phyloP scores from a whole-genome alignment of 2,888 invertebrate genomes.

The Azorinus chamasolen region DNA sequence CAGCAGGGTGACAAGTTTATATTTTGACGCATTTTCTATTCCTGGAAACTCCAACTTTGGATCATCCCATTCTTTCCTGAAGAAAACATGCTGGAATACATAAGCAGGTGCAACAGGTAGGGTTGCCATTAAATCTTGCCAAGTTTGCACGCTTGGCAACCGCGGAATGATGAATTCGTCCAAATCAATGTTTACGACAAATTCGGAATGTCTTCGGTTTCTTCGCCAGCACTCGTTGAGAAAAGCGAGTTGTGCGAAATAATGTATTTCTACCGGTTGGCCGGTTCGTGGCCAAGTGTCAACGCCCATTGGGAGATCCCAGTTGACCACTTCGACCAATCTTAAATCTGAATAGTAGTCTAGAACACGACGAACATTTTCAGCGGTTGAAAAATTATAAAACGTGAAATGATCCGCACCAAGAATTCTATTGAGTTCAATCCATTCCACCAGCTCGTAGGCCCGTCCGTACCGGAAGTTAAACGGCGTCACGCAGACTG shows the following conservation, averaged over 20 bases:
- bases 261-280: slow-evolving; percentile 76
- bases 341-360: slow-evolving; percentile 71
- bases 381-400: slow-evolving; percentile 78
- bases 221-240: slow-evolving; percentile 85
- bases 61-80: slow-evolving; percentile 74
- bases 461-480: slow-evolving; percentile 73
- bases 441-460: slow-evolving; percentile 82
- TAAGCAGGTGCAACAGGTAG: slow-evolving; percentile 32
- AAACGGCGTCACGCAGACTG: slow-evolving; percentile 77
- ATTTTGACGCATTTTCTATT: slow-evolving; percentile 56
- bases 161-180: slow-evolving; percentile 85
- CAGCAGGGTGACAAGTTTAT: slow-evolving; percentile 70
- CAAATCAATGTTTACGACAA: slow-evolving; percentile 82
- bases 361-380: slow-evolving; percentile 74
- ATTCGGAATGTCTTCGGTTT: slow-evolving; percentile 69
- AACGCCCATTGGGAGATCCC: slow-evolving; percentile 79
- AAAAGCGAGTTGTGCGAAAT: slow-evolving; percentile 83
- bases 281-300: slow-evolving; percentile 60
- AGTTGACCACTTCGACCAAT: slow-evolving; percentile 75
- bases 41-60: slow-evolving; percentile 32
- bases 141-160: slow-evolving; percentile 45
- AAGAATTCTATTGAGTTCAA: slow-evolving; percentile 82
- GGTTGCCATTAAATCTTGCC: slow-evolving; percentile 68
- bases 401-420: slow-evolving; percentile 82
- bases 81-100: slow-evolving; percentile 72